Conservation (phyloP, 2,888 invertebrate species). For the Melangyna quadrimaculata region DNA sequence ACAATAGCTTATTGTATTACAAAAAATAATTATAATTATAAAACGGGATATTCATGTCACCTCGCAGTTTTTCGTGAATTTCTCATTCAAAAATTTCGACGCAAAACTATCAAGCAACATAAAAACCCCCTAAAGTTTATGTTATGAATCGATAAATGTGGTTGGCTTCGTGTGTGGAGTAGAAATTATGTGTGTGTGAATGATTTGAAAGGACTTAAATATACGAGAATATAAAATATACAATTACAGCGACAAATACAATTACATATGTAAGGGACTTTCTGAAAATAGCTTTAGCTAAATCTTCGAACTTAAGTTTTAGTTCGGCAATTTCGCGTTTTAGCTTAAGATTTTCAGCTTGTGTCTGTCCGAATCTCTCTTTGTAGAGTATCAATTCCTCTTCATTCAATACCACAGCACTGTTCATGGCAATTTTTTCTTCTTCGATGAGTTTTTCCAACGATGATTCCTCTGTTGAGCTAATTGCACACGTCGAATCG, state of each 20-base stretch:
- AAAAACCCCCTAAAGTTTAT: background rate
- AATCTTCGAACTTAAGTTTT: slow-evolving; percentile 73
- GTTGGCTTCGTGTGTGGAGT: slow-evolving; percentile 55
- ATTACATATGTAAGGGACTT: slow-evolving; percentile 76
- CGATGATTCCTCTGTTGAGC: slow-evolving; percentile 40
- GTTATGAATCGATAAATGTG: slow-evolving; percentile 59
- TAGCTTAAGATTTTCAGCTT: slow-evolving; percentile 77
- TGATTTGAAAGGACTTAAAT: slow-evolving; percentile 72
- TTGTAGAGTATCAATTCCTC: slow-evolving; percentile 80
- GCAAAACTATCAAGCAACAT: background rate
- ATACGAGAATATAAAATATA: slow-evolving; percentile 77
- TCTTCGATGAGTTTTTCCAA: slow-evolving; percentile 73
- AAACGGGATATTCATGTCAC: background rate
- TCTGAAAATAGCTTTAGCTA: slow-evolving; percentile 73
- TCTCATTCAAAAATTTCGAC: background rate
- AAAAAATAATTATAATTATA: background rate
- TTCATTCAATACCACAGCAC: slow-evolving; percentile 76
- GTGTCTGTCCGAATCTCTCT: slow-evolving; percentile 78
- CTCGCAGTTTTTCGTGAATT: background rate
- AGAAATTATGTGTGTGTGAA: slow-evolving; percentile 7
- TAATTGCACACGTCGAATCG: background rate
- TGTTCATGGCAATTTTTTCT: slow-evolving; percentile 76
- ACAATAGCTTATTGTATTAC: background rate
- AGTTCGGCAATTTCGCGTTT: slow-evolving; percentile 77
- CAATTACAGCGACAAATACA: slow-evolving; percentile 76